Evolutionary conservation across 1,140 invertebrate genomes (phyloP).

Genomic region (Theocolax elegans): DNA sequence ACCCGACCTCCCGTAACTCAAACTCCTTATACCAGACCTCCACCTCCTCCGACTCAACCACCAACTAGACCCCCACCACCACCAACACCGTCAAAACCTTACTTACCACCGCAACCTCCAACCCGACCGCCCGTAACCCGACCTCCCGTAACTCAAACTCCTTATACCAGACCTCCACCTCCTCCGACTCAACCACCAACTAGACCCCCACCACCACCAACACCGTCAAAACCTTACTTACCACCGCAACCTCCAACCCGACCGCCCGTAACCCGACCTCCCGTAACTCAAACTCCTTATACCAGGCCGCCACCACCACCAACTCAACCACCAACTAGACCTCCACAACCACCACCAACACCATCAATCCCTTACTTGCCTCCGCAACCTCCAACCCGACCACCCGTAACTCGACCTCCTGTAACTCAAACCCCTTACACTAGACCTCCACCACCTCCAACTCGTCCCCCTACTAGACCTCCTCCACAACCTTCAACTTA

Average conservation of each 20-base stretch:
- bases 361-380: conserved; percentile 27
- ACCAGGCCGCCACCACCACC: conserved; percentile 14
- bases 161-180: background rate
- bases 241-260: background rate
- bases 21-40: conserved; percentile 21
- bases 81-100: conserved; percentile 33
- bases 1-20: conserved; percentile 23
- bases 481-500: conserved; percentile 5
- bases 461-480: conserved; percentile 24
- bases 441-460: background rate
- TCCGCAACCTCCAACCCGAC: conserved; percentile 29
- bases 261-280: background rate
- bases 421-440: too few relatives aligned
- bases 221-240: conserved; percentile 35
- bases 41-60: conserved; percentile 21
- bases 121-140: background rate
- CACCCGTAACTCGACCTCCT: conserved; percentile 4
- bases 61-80: conserved; percentile 16
- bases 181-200: conserved; percentile 37
- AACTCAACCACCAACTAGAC: conserved; percentile 13
- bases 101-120: background rate
- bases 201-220: conserved; percentile 36
- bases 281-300: conserved; percentile 11
- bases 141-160: conserved; percentile 17
- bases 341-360: background rate